A percentile compares a stretch with the other conserved stretches of the same genome.
Evolutionary conservation across 2,113 vertebrate genomes (phyloP).

Genomic region (Nothobranchius kuhntae): DNA sequence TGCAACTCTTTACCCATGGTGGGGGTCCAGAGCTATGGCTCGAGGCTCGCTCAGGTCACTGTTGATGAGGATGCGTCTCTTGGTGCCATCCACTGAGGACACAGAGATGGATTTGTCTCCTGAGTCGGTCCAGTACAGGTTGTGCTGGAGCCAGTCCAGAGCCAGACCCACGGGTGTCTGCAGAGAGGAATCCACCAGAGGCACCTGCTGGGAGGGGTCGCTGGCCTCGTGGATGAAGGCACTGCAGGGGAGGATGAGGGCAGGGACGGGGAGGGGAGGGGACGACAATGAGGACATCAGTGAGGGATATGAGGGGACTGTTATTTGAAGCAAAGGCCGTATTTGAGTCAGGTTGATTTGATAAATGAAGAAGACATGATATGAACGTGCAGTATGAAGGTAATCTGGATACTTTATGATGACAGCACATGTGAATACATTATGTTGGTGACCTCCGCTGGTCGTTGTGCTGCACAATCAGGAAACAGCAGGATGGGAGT

Average conservation of each 20-base stretch:
- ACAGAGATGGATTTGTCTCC: conserved; percentile 94
- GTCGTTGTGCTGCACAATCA: conserved; percentile 4
- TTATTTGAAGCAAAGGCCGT: too few species aligned
- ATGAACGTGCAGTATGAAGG: too few species aligned
- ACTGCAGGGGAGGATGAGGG: conserved; percentile 63
- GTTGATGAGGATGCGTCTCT: conserved; percentile 88
- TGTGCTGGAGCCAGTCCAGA: conserved; percentile 96
- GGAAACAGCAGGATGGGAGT: conserved; percentile 9
- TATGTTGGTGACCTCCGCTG: background rate
- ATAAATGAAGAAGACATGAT: too few species aligned
- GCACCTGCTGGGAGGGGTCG: conserved; percentile 86
- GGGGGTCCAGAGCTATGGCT: conserved; percentile 92
- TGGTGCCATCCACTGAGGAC: conserved; percentile 87
- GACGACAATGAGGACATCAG: background rate
- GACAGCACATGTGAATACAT: background rate
- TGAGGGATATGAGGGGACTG: too few species aligned
- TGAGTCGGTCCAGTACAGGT: conserved; percentile 97
- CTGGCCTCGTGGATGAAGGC: conserved; percentile 93
- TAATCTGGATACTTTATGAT: background rate
- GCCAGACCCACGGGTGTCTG: conserved; percentile 93
- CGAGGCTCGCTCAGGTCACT: conserved; percentile 89
- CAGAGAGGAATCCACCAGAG: conserved; percentile 85
- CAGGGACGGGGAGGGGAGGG: conserved; percentile 5
- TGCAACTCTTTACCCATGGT: conserved; percentile 80
- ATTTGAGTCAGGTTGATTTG: too few species aligned